A percentile compares a stretch with the other conserved stretches of the same genome.
Conservation (phyloP, 2,113 vertebrate genomes). For the Anoura caudifer region DNA sequence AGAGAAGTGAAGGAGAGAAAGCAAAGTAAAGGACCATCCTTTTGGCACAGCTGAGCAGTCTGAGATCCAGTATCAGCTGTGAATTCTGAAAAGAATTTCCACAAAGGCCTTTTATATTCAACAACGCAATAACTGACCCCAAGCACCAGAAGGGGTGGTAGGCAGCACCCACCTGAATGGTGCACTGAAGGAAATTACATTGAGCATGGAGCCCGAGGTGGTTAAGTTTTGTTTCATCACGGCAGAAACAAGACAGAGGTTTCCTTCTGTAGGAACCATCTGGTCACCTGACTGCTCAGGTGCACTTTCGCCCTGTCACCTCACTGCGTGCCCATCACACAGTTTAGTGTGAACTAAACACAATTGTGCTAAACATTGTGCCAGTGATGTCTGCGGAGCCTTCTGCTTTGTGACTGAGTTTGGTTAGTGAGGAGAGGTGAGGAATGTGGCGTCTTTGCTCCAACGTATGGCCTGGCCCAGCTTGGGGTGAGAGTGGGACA, state of each 20-base stretch:
- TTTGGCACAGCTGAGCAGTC: background rate
- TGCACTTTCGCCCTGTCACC: accelerated
- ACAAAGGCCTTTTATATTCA: background rate
- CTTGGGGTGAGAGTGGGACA: accelerated
- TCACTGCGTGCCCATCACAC: background rate
- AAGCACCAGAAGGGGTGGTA: no score
- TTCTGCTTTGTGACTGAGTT: background rate
- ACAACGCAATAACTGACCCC: background rate
- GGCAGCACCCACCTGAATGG: background rate
- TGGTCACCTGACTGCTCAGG: background rate
- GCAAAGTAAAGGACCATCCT: background rate
- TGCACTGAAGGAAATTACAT: background rate
- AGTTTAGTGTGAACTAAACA: no score
- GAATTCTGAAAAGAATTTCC: background rate
- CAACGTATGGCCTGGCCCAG: background rate
- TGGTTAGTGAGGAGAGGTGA: background rate
- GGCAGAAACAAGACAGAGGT: background rate
- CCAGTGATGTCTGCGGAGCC: background rate
- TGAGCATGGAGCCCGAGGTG: background rate
- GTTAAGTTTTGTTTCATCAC: background rate
- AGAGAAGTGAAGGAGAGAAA: background rate
- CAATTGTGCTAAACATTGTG: accelerated
- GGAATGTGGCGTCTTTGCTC: background rate
- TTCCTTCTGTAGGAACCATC: background rate
- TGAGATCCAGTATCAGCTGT: background rate